Percentiles rank a stretch among this genome's conserved stretches.
These are phyloP conservation scores for Gymnorhina tibicen DNA, from an alignment of 2,113 vertebrate species.

Conservation along the genomic window DNA sequence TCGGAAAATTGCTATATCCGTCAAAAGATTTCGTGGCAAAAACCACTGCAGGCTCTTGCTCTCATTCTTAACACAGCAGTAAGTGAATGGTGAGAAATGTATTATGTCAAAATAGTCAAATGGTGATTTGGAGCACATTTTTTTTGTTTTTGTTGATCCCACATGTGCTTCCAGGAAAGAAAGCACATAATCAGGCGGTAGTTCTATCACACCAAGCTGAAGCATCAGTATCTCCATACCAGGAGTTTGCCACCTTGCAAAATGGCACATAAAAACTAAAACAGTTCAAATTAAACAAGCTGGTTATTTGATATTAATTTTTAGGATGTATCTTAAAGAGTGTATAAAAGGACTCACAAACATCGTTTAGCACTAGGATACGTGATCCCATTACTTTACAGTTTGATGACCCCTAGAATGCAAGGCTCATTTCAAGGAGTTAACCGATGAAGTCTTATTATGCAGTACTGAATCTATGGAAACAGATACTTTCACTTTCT, in stretches of 20 bases:
- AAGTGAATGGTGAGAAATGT: background rate
- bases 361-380: background rate
- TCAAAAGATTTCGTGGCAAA: background rate
- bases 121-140: background rate
- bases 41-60: background rate
- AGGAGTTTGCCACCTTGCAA: background rate
- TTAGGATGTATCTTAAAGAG: background rate
- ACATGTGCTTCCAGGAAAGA: background rate
- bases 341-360: background rate
- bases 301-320: background rate
- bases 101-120: background rate
- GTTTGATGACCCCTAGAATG: background rate
- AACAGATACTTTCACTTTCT: background rate
- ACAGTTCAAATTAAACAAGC: background rate
- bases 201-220: background rate
- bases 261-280: background rate
- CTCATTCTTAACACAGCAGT: background rate
- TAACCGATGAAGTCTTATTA: background rate
- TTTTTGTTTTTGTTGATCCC: background rate
- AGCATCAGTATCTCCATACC: background rate
- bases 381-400: background rate
- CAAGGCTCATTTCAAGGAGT: background rate
- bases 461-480: background rate
- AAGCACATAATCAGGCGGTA: background rate
- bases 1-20: fast-evolving